These are phyloP conservation scores for Artibeus lituratus DNA, from an alignment of 2,797 vertebrate species.

Conservation along the genomic window DNA sequence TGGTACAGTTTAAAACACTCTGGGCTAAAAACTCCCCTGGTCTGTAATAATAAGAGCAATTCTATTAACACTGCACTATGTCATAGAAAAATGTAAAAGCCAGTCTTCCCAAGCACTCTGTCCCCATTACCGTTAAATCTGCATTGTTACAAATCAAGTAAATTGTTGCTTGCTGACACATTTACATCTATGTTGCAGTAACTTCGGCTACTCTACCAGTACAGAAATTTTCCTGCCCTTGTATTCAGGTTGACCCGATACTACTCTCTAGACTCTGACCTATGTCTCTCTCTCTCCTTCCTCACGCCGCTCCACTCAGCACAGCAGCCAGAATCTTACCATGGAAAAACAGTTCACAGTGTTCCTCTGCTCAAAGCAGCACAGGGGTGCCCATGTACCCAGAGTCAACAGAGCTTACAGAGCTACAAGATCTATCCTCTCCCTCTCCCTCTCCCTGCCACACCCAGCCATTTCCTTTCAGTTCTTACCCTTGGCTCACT, in stretches of 20 bases:
- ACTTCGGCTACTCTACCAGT: neutral
- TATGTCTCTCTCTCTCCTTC: neutral
- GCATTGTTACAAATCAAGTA: neutral
- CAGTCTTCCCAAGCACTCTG: neutral
- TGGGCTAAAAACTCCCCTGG: neutral
- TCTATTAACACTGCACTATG: neutral
- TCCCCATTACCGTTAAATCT: neutral
- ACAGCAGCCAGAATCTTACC: neutral
- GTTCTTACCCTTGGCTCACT: neutral
- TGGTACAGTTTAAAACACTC: neutral
- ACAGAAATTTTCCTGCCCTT: neutral
- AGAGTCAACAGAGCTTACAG: neutral
- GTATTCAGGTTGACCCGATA: neutral
- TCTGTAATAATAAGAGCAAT: neutral
- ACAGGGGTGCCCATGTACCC: neutral
- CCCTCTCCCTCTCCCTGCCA: too few relatives aligned
- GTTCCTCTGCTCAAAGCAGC: neutral
- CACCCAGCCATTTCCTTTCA: neutral
- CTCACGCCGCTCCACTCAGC: neutral
- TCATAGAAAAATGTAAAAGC: neutral
- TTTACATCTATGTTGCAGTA: neutral
- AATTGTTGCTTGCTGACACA: neutral
- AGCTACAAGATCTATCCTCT: neutral
- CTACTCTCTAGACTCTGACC: neutral
- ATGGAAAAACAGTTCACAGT: neutral